Conservation (phyloP, 2,113 vertebrate genomes). For the Nerophis ophidion region DNA sequence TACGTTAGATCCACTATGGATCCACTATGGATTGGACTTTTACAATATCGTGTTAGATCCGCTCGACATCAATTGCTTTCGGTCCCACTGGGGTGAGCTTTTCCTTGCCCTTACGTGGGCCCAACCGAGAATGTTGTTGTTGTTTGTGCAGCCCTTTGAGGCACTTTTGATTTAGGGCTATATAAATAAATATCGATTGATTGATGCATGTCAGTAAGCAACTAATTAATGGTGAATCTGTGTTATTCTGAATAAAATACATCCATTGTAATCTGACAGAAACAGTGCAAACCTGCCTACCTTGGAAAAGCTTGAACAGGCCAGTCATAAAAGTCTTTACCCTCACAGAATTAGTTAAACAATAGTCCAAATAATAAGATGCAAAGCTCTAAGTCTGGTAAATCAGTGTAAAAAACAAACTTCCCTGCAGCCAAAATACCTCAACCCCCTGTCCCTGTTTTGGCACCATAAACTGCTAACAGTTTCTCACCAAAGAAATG, state of each 20-base stretch:
- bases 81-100: too few relatives aligned
- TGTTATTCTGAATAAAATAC: not conserved
- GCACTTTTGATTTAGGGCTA: too few relatives aligned
- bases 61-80: too few relatives aligned
- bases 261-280: not conserved
- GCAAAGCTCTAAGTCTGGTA: conserved; percentile 66
- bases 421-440: conserved; percentile 69
- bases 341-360: conserved; percentile 76
- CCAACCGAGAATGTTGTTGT: too few relatives aligned
- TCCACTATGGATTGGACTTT: too few relatives aligned
- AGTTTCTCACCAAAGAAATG: conserved; percentile 57
- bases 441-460: conserved; percentile 64
- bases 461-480: conserved; percentile 65
- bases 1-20: too few relatives aligned
- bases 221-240: too few relatives aligned
- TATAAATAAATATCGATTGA: too few relatives aligned
- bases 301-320: conserved; percentile 47
- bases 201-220: too few relatives aligned
- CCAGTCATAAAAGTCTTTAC: conserved; percentile 55
- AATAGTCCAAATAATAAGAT: conserved; percentile 74
- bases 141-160: too few relatives aligned
- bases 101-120: too few relatives aligned
- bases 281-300: conserved; percentile 28
- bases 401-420: conserved; percentile 70
- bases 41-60: too few relatives aligned